These are phyloP conservation scores for Caenorhabditis sp. DNA, from an alignment of 2,888 invertebrate species.

Conservation along the genomic window DNA sequence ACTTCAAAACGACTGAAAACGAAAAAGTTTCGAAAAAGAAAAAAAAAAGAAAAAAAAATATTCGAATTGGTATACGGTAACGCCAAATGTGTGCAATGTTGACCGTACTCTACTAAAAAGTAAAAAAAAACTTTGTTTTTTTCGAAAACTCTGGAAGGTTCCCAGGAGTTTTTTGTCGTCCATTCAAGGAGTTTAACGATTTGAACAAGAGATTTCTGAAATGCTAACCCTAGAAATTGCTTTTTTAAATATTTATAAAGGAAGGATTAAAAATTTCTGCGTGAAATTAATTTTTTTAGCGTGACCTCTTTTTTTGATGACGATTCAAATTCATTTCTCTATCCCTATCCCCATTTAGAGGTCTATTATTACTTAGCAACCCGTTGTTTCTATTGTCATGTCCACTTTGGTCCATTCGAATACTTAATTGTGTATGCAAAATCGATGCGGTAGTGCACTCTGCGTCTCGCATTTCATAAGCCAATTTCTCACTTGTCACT, in stretches of 20 bases:
- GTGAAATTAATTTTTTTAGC: too few species aligned
- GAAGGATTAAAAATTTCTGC: too few species aligned
- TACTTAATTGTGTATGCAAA: neutral
- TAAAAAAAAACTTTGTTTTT: neutral
- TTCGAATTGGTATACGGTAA: neutral
- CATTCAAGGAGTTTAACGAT: too few species aligned
- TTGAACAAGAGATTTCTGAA: too few species aligned
- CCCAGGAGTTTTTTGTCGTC: neutral
- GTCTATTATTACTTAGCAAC: neutral
- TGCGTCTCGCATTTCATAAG: neutral
- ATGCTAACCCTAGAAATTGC: too few species aligned
- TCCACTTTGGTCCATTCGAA: neutral
- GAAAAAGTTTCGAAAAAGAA: neutral
- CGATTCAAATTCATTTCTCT: neutral
- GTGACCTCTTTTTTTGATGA: neutral
- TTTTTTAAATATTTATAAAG: too few species aligned
- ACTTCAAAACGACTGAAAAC: neutral
- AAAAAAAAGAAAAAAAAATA: neutral
- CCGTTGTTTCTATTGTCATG: neutral
- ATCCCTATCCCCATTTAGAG: too few species aligned
- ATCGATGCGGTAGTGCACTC: neutral
- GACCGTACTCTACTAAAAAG: neutral
- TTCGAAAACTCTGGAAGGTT: neutral
- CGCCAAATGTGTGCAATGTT: neutral
- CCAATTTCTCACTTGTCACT: neutral